Conservation (phyloP, 2,113 vertebrate genomes). For the Scopus umbretta region DNA sequence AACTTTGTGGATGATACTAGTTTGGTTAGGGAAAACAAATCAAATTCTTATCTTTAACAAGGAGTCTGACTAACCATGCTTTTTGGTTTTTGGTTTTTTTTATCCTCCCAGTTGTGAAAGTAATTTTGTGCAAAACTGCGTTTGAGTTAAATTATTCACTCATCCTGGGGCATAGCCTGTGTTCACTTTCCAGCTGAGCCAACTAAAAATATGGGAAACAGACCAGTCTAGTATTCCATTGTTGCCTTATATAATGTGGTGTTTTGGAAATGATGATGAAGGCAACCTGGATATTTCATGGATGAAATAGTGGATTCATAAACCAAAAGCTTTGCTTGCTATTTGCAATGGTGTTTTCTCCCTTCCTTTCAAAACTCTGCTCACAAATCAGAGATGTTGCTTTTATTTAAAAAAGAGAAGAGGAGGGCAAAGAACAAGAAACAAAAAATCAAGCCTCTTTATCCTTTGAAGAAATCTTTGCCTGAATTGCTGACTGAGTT, state of each 20-base stretch:
- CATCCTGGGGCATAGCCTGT: slow-evolving; percentile 21
- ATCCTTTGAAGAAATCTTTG: not conserved
- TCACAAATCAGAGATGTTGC: not conserved
- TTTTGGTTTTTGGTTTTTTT: no score
- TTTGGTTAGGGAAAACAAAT: not conserved
- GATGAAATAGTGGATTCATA: slow-evolving; percentile 47
- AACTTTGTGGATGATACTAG: not conserved
- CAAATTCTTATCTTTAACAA: not conserved
- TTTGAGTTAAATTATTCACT: slow-evolving; percentile 47
- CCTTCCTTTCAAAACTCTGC: not conserved
- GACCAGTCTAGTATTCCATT: slow-evolving; percentile 20
- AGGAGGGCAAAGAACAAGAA: not conserved
- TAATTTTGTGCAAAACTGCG: slow-evolving; percentile 33
- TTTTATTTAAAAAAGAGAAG: slow-evolving; percentile 10
- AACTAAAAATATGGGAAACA: slow-evolving; percentile 36
- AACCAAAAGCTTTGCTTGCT: slow-evolving; percentile 21
- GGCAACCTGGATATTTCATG: slow-evolving; percentile 35
- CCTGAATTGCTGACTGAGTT: not conserved
- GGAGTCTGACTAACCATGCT: not conserved
- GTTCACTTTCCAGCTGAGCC: slow-evolving; percentile 46
- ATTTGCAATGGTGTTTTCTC: not conserved
- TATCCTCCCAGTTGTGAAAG: not conserved
- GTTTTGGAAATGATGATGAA: slow-evolving; percentile 53
- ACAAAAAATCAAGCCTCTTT: not conserved
- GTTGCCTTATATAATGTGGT: slow-evolving; percentile 35